Evolutionary conservation across 2,113 vertebrate species (phyloP).

Genomic region (Chunga burmeisteri): DNA sequence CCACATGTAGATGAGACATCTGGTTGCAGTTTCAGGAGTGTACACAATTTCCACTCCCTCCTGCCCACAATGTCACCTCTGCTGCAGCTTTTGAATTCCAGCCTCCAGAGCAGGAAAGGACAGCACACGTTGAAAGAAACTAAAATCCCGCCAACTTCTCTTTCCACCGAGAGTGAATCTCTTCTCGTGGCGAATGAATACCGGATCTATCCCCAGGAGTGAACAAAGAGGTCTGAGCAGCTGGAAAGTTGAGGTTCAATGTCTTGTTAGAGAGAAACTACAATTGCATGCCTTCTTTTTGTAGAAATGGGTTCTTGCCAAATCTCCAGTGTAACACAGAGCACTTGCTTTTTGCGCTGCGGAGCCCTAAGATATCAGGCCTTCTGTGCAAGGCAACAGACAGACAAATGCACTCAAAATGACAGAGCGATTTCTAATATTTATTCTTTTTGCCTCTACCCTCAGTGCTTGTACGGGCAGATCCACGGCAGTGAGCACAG

Average conservation of each 20-base stretch:
- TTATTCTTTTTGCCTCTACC: neutral
- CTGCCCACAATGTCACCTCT: neutral
- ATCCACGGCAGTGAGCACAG: neutral
- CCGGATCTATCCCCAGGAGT: neutral
- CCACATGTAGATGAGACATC: neutral
- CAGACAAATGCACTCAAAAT: neutral
- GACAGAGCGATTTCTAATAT: neutral
- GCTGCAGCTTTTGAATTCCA: neutral
- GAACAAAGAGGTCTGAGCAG: neutral
- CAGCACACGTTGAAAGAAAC: neutral
- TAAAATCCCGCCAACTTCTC: neutral
- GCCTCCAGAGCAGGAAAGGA: neutral
- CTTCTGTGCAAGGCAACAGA: neutral
- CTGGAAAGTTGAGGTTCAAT: neutral
- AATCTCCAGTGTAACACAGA: neutral
- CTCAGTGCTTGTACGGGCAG: neutral
- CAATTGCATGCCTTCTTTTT: neutral
- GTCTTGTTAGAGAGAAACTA: neutral
- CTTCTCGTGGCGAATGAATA: neutral
- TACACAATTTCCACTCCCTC: slow-evolving; percentile 6
- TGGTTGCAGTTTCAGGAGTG: neutral
- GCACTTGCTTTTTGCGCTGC: neutral
- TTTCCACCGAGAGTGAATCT: neutral
- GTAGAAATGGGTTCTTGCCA: neutral
- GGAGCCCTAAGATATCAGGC: neutral